Percentiles rank a stretch among this genome's conserved stretches.
Conservation (phyloP, 2,888 invertebrate genomes). For the Drosophila anomalata region DNA sequence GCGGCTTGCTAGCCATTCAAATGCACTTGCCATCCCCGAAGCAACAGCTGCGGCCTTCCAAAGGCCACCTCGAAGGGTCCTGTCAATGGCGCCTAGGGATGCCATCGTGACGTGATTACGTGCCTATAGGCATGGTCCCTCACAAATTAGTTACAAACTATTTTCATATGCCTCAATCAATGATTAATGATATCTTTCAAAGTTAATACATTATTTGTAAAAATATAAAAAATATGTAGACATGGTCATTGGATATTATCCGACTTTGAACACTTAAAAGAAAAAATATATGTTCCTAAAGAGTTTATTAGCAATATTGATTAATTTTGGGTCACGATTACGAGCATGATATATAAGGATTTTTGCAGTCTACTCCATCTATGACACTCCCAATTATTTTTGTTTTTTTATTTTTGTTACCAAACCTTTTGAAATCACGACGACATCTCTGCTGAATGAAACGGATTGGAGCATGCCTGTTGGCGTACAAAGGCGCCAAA, state of each 20-base stretch:
- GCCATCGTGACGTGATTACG: constrained; percentile 22
- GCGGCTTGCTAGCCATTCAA: constrained; percentile 73
- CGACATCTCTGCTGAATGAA: constrained; percentile 11
- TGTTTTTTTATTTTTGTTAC: neutral
- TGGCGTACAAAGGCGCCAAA: constrained; percentile 69
- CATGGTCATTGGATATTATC: too few relatives aligned
- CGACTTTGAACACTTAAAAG: too few relatives aligned
- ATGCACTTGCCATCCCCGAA: constrained; percentile 77
- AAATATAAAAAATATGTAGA: too few relatives aligned
- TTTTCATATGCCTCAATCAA: neutral
- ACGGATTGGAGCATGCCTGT: constrained; percentile 37
- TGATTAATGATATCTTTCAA: constrained; percentile 25
- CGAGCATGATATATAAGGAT: too few relatives aligned
- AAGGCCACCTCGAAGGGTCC: constrained; percentile 6
- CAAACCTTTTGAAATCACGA: constrained; percentile 7
- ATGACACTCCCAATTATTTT: neutral
- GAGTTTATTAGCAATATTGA: too few relatives aligned
- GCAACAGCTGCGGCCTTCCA: constrained; percentile 73
- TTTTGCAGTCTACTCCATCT: neutral
- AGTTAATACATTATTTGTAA: too few relatives aligned
- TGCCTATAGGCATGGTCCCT: neutral
- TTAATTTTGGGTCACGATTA: too few relatives aligned
- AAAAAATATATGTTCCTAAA: too few relatives aligned
- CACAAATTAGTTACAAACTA: constrained; percentile 12
- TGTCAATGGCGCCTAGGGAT: constrained; percentile 26